These are phyloP conservation scores for Microtus richardsoni DNA, from an alignment of 2,113 vertebrate genomes.

Conservation along the genomic window DNA sequence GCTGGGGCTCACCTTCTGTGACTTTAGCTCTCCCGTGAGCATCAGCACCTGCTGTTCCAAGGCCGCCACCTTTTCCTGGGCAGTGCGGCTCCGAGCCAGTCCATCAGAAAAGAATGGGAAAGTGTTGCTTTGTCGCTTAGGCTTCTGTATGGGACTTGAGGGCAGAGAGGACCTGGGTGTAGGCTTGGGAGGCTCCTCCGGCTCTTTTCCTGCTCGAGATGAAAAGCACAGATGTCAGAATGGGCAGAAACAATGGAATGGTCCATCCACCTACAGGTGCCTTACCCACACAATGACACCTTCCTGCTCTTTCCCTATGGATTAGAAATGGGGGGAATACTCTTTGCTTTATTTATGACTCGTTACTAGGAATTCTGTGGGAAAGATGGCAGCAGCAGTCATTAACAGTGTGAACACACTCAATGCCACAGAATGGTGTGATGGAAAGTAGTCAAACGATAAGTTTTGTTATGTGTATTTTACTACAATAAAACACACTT, in stretches of 20 bases:
- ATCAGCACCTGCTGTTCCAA: constrained; percentile 91
- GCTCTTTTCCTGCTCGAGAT: constrained; percentile 68
- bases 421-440: not conserved
- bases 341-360: constrained; percentile 35
- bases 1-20: constrained; percentile 92
- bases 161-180: constrained; percentile 67
- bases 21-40: constrained; percentile 91
- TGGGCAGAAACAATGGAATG: not conserved
- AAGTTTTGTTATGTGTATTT: not conserved
- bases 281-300: not conserved
- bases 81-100: constrained; percentile 72
- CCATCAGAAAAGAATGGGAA: constrained; percentile 84
- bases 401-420: not conserved
- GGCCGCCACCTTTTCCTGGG: constrained; percentile 82
- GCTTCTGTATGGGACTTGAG: constrained; percentile 79
- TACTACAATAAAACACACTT: not conserved
- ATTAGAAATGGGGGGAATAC: not conserved
- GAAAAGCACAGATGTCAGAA: constrained; percentile 40
- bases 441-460: not conserved
- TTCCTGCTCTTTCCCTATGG: constrained; percentile 27
- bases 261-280: not conserved
- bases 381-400: not conserved
- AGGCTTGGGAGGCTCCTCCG: constrained; percentile 67
- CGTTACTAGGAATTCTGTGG: not conserved
- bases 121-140: constrained; percentile 82